Evolutionary conservation across 1,140 invertebrate genomes (phyloP), one percentile per base, ranked within the genome.

Genomic region (Listronotus bonariensis): DNA sequence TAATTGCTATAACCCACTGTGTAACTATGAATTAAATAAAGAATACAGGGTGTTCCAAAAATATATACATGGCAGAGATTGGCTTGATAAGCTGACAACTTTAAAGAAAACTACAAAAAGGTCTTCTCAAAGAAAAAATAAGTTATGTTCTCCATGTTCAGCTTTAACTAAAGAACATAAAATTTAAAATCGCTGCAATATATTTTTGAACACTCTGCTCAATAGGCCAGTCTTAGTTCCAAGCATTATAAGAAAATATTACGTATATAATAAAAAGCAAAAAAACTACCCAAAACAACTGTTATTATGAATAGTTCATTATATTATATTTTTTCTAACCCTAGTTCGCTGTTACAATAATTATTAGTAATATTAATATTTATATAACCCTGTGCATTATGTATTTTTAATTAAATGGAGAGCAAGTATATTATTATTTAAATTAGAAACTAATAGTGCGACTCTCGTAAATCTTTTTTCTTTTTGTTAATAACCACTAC

Each of bases 371-470:
- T 57, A 62, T 67, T 67, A 66, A 56, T 67, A 59, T 62, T 53
- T 66, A 63, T 60, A 66, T 64, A 69, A 71, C 70, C 70, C 70
- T 72, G 70, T 72, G 70, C 68, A 72, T 55, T 52, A 61, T 66
- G 42, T 51, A 68, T 41, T 54, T 54, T 46, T 69, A 70, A 26
- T 68, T 54, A 60, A 54, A 60, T 64, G 61, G 61, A 64, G 60
- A 55, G 34, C 59, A 32, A 46, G 26, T 67, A 60, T 31, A 56
- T 66, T 57, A 57, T 17, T 34, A 32, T 51, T 54, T 46, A 46
- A 59, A 43, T 52, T 63, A 63, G 38, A 26, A 63, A 63, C 52
- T 63, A 63, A 31, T 63, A 63, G 60, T 63, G 51, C 49, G 52
- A 45, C 45, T 51, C 57, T 60, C 48, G 12, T 51, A 54, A 36